Evolutionary conservation across 30 jellyfish, hydroid and myxozoan genomes (phyloP).

Genomic region (Hydractinia symbiolongicarpus): DNA sequence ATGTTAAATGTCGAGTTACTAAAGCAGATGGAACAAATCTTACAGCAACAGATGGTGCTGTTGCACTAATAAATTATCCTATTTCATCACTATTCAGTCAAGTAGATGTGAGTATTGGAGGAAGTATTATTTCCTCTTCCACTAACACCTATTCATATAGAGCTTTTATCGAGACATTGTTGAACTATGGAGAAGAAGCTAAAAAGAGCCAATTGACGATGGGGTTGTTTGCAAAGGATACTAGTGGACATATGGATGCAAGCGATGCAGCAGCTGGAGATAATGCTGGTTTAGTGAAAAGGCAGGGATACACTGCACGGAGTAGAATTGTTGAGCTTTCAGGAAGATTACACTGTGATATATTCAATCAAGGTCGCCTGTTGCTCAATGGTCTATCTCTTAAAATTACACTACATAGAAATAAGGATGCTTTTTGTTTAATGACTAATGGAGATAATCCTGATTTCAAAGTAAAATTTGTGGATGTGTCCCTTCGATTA

Average conservation of each 20-base stretch:
- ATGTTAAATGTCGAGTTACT: neutral
- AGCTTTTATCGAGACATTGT: slow-evolving; percentile 27
- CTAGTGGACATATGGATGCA: slow-evolving; percentile 32
- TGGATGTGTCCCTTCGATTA: slow-evolving; percentile 3
- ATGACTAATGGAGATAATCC: slow-evolving; percentile 34
- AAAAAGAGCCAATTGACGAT: slow-evolving; percentile 17
- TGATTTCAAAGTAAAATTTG: slow-evolving; percentile 2
- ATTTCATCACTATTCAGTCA: slow-evolving; percentile 7
- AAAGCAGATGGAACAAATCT: slow-evolving; percentile 23
- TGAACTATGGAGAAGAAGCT: slow-evolving; percentile 33
- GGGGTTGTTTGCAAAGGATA: slow-evolving; percentile 4
- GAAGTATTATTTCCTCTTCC: slow-evolving; percentile 9
- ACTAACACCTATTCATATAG: slow-evolving; percentile 24
- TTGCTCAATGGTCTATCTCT: slow-evolving; percentile 23
- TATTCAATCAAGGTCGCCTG: slow-evolving; percentile 8
- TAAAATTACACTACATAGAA: slow-evolving; percentile 23
- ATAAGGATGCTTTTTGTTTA: neutral
- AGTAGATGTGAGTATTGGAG: too few relatives aligned
- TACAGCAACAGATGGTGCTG: neutral
- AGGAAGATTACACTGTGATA: too few relatives aligned
- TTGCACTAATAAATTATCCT: slow-evolving; percentile 13
- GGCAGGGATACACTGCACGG: neutral
- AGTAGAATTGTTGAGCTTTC: slow-evolving; percentile 16
- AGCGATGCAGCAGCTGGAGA: too few relatives aligned
- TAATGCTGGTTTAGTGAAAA: neutral